Percentiles rank a stretch among this genome's conserved stretches.
Evolutionary conservation across 2,113 vertebrate species (phyloP).

Genomic region (Psammodynastes pulverulentus): DNA sequence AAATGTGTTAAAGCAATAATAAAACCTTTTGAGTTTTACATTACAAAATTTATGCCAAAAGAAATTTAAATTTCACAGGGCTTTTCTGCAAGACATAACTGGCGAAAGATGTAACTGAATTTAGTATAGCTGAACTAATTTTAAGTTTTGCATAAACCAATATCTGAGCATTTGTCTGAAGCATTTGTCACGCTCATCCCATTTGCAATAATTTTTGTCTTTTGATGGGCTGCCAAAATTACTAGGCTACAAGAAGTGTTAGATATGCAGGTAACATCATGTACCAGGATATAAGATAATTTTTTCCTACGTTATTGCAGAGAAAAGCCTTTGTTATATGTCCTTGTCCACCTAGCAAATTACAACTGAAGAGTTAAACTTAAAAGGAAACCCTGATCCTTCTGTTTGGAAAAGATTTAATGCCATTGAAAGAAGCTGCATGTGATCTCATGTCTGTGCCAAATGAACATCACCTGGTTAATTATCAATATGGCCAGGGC

Average conservation of each 20-base stretch:
- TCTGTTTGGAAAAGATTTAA: constrained; percentile 23
- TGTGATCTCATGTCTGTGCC: not conserved
- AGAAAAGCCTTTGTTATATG: not conserved
- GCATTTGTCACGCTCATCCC: not conserved
- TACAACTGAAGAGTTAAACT: constrained; percentile 7
- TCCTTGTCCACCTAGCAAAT: not conserved
- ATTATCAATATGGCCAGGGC: not conserved
- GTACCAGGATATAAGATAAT: constrained; percentile 7
- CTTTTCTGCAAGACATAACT: not conserved
- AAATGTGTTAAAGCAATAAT: not conserved
- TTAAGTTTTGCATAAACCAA: not conserved
- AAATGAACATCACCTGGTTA: constrained; percentile 13
- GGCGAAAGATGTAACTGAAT: not conserved
- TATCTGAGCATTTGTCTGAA: not conserved
- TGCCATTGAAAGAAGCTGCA: not conserved
- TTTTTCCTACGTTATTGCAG: not conserved
- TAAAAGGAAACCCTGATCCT: not conserved
- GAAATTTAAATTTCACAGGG: not conserved
- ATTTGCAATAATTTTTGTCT: not conserved
- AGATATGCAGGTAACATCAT: constrained; percentile 38
- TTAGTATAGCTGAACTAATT: not conserved
- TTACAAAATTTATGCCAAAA: not conserved
- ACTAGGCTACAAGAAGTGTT: constrained; percentile 43
- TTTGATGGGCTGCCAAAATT: not conserved
- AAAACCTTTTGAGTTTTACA: not conserved